phyloP scores from a whole-genome alignment of 2,797 vertebrate species.

The Phalloptychus januarius region DNA sequence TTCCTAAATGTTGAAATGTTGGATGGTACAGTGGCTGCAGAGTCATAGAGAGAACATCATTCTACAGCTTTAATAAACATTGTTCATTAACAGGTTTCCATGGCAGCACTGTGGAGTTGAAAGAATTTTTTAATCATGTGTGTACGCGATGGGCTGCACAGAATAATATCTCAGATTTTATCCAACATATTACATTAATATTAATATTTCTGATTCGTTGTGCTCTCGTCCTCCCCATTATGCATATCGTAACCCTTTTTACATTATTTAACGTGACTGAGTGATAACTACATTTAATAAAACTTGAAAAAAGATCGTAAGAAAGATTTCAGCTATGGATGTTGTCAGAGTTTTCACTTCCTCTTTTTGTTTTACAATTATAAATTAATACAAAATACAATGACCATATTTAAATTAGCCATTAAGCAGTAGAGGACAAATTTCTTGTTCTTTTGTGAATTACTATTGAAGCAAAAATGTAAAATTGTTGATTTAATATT shows the following conservation, averaged over 20 bases:
- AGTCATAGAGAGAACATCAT: constrained; percentile 4
- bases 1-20: constrained; percentile 2
- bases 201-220: not conserved
- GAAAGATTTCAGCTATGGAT: not conserved
- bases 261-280: not conserved
- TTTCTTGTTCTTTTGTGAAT: not conserved
- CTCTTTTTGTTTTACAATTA: not conserved
- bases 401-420: not conserved
- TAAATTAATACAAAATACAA: not conserved
- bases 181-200: constrained; percentile 6
- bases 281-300: constrained; percentile 3
- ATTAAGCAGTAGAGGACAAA: not conserved
- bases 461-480: not conserved
- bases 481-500: too few relatives aligned
- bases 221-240: not conserved
- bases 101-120: not conserved
- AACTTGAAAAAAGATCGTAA: not conserved
- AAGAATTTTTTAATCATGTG: constrained; percentile 15
- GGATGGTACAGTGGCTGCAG: not conserved
- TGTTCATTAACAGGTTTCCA: constrained; percentile 20
- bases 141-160: not conserved
- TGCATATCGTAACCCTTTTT: not conserved
- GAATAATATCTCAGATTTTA: constrained; percentile 12
- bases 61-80: constrained; percentile 8
- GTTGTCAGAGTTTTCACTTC: not conserved